Evolutionary conservation across 2,888 invertebrate species (phyloP).

Genomic region (Dicranocentrus wangi): DNA sequence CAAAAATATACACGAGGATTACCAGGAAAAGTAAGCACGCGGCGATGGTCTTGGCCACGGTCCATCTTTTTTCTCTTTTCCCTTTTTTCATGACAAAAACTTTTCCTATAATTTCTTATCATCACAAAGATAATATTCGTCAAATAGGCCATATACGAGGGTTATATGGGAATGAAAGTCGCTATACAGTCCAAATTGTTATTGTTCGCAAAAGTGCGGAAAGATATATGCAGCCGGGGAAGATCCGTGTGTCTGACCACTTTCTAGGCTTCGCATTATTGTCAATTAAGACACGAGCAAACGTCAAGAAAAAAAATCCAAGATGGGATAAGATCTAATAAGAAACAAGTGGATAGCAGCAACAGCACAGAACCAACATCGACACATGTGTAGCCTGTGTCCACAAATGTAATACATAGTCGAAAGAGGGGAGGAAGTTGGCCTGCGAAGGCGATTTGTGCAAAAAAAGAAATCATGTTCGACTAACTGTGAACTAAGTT

Average conservation of each 20-base stretch:
- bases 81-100: slow-evolving; percentile 17
- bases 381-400: too few relatives aligned
- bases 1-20: slow-evolving; percentile 20
- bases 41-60: slow-evolving; percentile 36
- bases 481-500: slow-evolving; percentile 20
- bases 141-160: not conserved
- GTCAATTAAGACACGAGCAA: slow-evolving; percentile 40
- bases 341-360: slow-evolving; percentile 28
- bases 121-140: slow-evolving; percentile 2
- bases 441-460: not conserved
- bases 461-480: slow-evolving; percentile 20
- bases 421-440: too few relatives aligned
- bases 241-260: not conserved
- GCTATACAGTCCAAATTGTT: too few relatives aligned
- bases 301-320: slow-evolving; percentile 30
- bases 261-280: slow-evolving; percentile 32
- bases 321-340: slow-evolving; percentile 19
- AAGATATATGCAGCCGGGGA: not conserved
- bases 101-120: slow-evolving; percentile 48
- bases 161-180: not conserved
- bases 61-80: slow-evolving; percentile 28
- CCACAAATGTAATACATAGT: too few relatives aligned
- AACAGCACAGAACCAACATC: slow-evolving; percentile 3
- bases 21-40: slow-evolving; percentile 5
- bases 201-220: too few relatives aligned